Base-by-base conservation (phyloP, 2,797 vertebrate genomes). In the Tinamus major region DNA sequence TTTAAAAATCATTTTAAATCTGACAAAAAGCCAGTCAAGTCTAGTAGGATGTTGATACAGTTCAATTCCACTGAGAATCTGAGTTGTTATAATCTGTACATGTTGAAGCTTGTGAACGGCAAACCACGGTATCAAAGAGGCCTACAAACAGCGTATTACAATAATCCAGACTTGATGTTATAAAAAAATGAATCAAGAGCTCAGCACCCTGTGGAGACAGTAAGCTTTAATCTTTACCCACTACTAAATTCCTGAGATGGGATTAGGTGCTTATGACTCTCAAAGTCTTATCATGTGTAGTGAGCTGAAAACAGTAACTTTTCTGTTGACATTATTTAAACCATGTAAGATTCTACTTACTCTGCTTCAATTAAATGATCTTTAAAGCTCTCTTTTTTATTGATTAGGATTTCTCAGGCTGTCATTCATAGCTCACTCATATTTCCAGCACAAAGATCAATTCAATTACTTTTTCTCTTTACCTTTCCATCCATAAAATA, bases 171-270 rank as follows among this genome's bases (percentile, higher is more conserved):
- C 76, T 96, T 92, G 84, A 88, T 94, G 87, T 87, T 95, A 80
- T 49, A 85, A 92, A 94, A 92, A 82, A 86, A 84, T 94, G 94
- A 96, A 96, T 96, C 92, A 92, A 85, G 92, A 96, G 96, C 90
- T 96, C 93, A 95, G 80, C 64, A 93, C 82, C 93, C 85, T 89
- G 91, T 94, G 93, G 95, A 94, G 91, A 96, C 90, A 96, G 96
- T 91, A 94, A 96, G 94, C 94, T 95, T 96, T 96, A 97, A 96
- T 97, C 96, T 95, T 96, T 86, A 95, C 90, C 74, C 87, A 76
- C 67, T 87, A 53, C 77, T 95, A 91, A 96, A 95, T 96, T 96
- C 93, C 93, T 89, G 92, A 94, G 79, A 83, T 94, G 90, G 77
- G 86, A 92, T 95, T 97, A 97, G 80, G 77, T 92, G 27, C 94